Evolutionary conservation across 2,113 vertebrate genomes (phyloP), one percentile per base, ranked within the genome.

Genomic region (Megalops atlanticus): DNA sequence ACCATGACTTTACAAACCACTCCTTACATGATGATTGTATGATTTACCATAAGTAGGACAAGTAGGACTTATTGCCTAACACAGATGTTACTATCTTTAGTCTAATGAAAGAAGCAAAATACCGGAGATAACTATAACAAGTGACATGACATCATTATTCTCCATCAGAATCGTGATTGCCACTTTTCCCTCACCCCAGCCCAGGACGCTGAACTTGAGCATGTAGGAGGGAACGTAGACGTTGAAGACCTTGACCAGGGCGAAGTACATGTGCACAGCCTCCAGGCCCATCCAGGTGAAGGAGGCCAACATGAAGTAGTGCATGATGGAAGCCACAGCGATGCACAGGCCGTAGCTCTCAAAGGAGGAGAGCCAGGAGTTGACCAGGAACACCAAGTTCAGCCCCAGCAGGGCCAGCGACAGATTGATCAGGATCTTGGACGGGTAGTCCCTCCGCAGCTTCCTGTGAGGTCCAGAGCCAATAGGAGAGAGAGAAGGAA

Each of bases 211-310:
- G 86, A 95, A 94, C 89, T 98, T 99, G 58, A 96, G 89, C 71
- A 96, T 95, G 85, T 96, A 98, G 38, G 93, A 93, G 0, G 92
- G 91, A 41, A 97, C 43, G 21, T 98, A 98, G 83, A 89, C 90
- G 71, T 97, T 97, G 93, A 99, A 97, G 85, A 98, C 96, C 91
- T 95, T 97, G 86, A 98, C 89, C 58, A 98, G 87, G 54, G 94
- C 91, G 4, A 97, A 88, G 88, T 98, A 97, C 93, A 97, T 96
- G 85, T 97, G 95, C 35, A 97, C 79, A 0, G 96, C 95, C 83
- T 97, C 95, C 78, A 98, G 87, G 39, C 93, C 95, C 97, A 98
- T 98, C 96, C 97, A 97, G 0, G 92, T 94, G 89, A 98, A 97
- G 36, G 96, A 94, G 1, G 94, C 93, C 8, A 98, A 83, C 74